A percentile compares a stretch with the other conserved stretches of the same genome.
These are phyloP conservation scores for Rhipidura dahli DNA, from an alignment of 2,113 vertebrate genomes.

Conservation along the genomic window DNA sequence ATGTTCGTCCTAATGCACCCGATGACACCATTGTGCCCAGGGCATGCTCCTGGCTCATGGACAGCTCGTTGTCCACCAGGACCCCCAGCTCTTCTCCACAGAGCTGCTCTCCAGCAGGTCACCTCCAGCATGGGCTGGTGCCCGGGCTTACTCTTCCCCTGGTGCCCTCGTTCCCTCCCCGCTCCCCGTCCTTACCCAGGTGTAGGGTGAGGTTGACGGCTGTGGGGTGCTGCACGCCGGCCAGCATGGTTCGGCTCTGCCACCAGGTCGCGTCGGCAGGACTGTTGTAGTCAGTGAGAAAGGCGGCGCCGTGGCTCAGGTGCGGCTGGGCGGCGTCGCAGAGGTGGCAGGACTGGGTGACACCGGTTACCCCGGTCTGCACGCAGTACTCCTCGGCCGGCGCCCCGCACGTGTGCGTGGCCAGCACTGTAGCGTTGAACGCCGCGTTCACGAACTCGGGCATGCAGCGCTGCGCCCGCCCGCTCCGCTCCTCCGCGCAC, in stretches of 20 bases:
- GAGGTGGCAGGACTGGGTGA: conserved; percentile 98
- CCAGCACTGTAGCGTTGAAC: conserved; percentile 92
- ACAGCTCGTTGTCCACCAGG: background rate
- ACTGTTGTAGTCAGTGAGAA: conserved; percentile 98
- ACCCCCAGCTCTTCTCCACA: background rate
- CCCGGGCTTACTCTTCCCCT: background rate
- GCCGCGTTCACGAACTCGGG: conserved; percentile 98
- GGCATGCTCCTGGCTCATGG: background rate
- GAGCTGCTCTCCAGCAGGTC: background rate
- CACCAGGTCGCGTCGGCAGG: conserved; percentile 97
- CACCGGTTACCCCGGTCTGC: conserved; percentile 96
- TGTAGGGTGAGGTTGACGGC: conserved; percentile 96
- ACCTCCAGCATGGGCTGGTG: background rate
- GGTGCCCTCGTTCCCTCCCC: background rate
- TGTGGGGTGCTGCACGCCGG: conserved; percentile 92
- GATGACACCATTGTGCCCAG: background rate
- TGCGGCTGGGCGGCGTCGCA: conserved; percentile 86
- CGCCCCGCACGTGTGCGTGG: conserved; percentile 93
- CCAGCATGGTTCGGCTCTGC: conserved; percentile 98
- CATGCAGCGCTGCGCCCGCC: conserved; percentile 89
- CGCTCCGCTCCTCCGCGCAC: conserved; percentile 77
- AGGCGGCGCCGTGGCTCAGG: conserved; percentile 87
- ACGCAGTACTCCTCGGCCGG: conserved; percentile 98
- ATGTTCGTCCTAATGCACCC: accelerated
- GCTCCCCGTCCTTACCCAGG: conserved; percentile 73